phyloP scores from a whole-genome alignment of 1,140 invertebrate species.

The Trichomalopsis sarcophagae region DNA sequence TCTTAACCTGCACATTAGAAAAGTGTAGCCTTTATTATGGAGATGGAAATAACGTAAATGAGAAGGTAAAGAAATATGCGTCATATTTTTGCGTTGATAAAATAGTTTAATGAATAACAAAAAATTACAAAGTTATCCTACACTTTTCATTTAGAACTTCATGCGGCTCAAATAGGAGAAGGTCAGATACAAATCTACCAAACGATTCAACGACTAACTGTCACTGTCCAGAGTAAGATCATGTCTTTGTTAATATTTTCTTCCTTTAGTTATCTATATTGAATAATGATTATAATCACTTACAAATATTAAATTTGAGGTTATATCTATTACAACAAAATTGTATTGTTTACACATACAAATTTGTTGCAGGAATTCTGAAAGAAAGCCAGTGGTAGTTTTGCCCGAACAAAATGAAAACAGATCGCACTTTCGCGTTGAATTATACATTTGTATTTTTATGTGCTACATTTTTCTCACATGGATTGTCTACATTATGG shows the following conservation, averaged over 20 bases:
- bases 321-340: no score
- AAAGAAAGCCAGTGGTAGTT: neutral
- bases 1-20: neutral
- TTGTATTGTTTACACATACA: no score
- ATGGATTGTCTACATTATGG: slow-evolving; percentile 51
- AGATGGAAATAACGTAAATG: slow-evolving; percentile 35
- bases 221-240: slow-evolving; percentile 24
- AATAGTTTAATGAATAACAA: neutral
- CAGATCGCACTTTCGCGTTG: neutral
- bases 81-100: no score
- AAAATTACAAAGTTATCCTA: no score
- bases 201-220: neutral
- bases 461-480: slow-evolving; percentile 53
- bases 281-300: no score
- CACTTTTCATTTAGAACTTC: neutral
- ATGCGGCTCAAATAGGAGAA: neutral
- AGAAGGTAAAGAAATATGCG: neutral
- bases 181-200: neutral
- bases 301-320: no score
- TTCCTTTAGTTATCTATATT: no score
- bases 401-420: neutral
- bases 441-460: slow-evolving; percentile 56
- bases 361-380: neutral
- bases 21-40: neutral
- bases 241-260: neutral